Base-by-base conservation (phyloP, 1,140 invertebrate species). In the Saccostrea glomerata region DNA sequence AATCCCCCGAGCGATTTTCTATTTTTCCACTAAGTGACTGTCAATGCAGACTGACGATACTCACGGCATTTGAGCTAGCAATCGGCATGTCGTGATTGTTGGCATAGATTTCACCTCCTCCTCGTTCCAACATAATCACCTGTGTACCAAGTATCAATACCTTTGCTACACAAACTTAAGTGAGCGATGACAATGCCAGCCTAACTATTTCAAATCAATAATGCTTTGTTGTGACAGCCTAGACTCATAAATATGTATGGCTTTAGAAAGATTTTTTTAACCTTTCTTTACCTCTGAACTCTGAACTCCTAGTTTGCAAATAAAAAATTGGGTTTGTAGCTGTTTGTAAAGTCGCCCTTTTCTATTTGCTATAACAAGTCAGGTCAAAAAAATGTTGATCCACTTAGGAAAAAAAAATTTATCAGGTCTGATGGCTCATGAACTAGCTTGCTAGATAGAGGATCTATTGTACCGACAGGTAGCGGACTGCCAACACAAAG, bases 201-300 rank as follows among this genome's bases (percentile, higher is more conserved):
- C 30, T 58, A 77, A 77, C 82, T 55, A 85, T 77, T 88, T 85
- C 63, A 88, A 86, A 88, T 88, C 87, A 88, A 88, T 88, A 88
- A 63, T 58, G 60, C 66, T 85, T 88, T 86, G 66, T 88, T 85
- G 63, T 86, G 30, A 55, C 84, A 85, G 84, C 87, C 87, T 73
- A 86, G 56, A 77, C 87, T 88, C 25, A 86, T 88, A 70, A 88
- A 88, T 88, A 88, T 88, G 85, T 84, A 88, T 88, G 23, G 66
- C 11, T 30, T 82, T 88, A 36, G 47, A 54, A 77, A 77, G 70
- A 77, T 77, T 77, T 66, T 36, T 77, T 77, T 77, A 77, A 25
- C 70, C 70, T 77, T 77, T 77, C 58, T 63, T 77, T 77, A 77
- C 70, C 70, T 77, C 36, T 77, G 70, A 77, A 77, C 70, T 77